Conservation (phyloP, 2,797 vertebrate species). For the Buceros bicornis region DNA sequence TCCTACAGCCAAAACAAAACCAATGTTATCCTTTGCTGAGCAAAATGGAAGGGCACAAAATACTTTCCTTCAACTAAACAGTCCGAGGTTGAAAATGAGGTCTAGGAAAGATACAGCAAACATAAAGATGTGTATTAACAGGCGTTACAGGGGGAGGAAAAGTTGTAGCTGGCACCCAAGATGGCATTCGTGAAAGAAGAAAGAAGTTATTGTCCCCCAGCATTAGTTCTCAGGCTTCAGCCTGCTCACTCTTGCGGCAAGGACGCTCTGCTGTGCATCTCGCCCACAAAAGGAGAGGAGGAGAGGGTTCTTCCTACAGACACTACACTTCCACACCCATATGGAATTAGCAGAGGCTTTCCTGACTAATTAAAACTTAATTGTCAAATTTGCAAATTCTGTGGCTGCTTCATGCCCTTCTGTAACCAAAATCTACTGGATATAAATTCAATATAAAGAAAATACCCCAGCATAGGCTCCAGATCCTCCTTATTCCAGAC, state of each 20-base stretch:
- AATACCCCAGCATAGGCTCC: neutral
- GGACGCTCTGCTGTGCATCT: neutral
- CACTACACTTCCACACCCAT: neutral
- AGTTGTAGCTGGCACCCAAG: slow-evolving; percentile 29
- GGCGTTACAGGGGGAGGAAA: neutral
- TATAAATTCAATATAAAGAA: neutral
- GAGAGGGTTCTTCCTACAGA: neutral
- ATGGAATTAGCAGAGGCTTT: neutral
- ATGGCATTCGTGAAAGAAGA: neutral
- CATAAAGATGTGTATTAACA: neutral
- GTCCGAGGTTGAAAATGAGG: neutral
- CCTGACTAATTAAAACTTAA: neutral
- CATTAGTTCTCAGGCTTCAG: slow-evolving; percentile 5
- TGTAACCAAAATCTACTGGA: neutral
- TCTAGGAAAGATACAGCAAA: neutral
- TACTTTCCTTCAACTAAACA: neutral
- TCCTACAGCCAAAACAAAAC: neutral
- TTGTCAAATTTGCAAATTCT: neutral
- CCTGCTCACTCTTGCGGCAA: neutral
- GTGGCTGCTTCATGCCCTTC: neutral
- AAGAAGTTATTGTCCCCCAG: slow-evolving; percentile 4
- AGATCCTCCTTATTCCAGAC: neutral
- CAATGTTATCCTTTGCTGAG: neutral
- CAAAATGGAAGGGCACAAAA: neutral
- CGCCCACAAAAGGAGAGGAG: neutral